phyloP scores from a whole-genome alignment of 1,140 invertebrate species.

The Potamilus streckersoni region DNA sequence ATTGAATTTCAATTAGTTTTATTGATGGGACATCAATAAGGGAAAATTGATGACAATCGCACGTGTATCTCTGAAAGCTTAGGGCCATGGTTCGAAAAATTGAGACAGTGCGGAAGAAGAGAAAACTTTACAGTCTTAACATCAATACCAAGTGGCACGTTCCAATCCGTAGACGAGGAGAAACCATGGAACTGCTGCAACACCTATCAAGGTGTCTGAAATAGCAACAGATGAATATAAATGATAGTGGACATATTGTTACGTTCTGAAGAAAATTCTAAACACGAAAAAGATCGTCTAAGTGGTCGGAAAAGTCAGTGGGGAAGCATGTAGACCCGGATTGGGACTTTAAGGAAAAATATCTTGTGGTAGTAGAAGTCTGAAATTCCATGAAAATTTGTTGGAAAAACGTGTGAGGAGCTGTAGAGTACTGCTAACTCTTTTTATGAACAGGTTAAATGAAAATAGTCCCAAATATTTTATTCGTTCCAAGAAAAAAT shows the following conservation, averaged over 20 bases:
- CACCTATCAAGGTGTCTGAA: conserved; percentile 22
- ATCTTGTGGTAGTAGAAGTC: conserved; percentile 10
- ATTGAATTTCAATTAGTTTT: conserved; percentile 11
- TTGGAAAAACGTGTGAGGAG: too few relatives aligned
- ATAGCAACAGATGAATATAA: conserved; percentile 18
- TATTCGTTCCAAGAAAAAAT: too few relatives aligned
- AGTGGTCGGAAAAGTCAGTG: conserved; percentile 4
- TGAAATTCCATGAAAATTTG: too few relatives aligned
- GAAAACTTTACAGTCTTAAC: conserved; percentile 14
- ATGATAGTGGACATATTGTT: conserved; percentile 21
- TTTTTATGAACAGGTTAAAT: too few relatives aligned
- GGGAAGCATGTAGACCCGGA: conserved; percentile 8
- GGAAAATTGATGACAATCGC: conserved; percentile 27
- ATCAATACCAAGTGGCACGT: conserved; percentile 14
- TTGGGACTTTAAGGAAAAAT: conserved; percentile 10
- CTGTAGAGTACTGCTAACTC: too few relatives aligned
- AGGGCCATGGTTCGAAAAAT: conserved; percentile 24
- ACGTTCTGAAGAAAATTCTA: conserved; percentile 15
- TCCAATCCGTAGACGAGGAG: conserved; percentile 10
- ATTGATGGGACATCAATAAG: conserved; percentile 12
- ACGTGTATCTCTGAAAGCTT: conserved; percentile 23
- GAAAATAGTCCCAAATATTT: too few relatives aligned
- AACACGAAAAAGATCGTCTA: conserved; percentile 16
- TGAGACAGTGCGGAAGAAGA: conserved; percentile 23
- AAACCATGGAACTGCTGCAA: conserved; percentile 14